Evolutionary conservation across 2,797 vertebrate genomes (phyloP), one percentile per base, ranked within the genome.

Genomic region (Microcaecilia unicolor): DNA sequence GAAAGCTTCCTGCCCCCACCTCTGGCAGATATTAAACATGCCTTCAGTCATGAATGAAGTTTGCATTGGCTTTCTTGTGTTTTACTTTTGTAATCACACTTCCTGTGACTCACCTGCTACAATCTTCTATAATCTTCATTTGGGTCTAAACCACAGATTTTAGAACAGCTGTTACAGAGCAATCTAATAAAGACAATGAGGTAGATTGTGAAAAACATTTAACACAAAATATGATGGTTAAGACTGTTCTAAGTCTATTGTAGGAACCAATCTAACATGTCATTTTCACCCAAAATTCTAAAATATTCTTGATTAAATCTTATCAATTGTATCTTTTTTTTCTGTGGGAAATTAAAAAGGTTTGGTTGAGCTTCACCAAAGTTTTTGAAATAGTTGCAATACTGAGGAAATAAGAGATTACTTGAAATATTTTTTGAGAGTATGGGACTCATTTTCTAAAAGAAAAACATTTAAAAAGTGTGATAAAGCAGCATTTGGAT

Each of bases 281-380:
- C 55, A 58, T 61, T 59, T 45, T 38, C 48, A 48, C 48, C 61
- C 55, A 37, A 32, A 32, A 48, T 61, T 43, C 53, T 49, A 70
- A n/a, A 70, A 61, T 45, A 37, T 64, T 71, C 53, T 58, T 44
- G 51, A 71, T 67, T 65, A 63, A 63, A 48, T 68, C 46, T 60
- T 64, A 44, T 18, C 38, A 11, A 9, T 39, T 11, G 21, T 36
- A 28, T 43, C n/a, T n/a, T 68, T 67, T 64, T 59, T 52, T 49
- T 41, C 30, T 46, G 48, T 48, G 55, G 48, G 54, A 73, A 68
- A 70, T 69, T 63, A 48, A 65, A 72, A 61, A 48, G 41, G 44
- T 36, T 64, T 9, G 15, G 21, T 66, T 73, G 55, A 70, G 64
- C 42, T 44, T 24, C 0, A 0, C 64, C 62, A 56, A 75, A 58